Base-by-base conservation (phyloP, 1,140 invertebrate species). In the Calycopis cecrops region DNA sequence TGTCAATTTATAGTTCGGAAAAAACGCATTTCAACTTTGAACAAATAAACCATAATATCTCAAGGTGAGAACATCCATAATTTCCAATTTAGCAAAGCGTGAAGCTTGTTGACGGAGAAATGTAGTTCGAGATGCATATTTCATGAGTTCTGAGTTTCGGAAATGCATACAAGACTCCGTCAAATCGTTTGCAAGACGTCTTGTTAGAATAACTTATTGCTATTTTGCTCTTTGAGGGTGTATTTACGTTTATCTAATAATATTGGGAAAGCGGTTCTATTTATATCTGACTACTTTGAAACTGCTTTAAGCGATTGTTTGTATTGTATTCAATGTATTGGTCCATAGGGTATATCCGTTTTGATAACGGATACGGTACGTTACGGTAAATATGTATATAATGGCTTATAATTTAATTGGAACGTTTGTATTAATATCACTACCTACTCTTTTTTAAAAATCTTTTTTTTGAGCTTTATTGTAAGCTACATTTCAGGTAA, bases 61-160 rank as follows among this genome's bases (percentile, higher is more conserved):
- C 1, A 44, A 16, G 8, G 16, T 14, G 14, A 16, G 14, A 9
- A 44, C 40, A 44, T 44, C 17, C 9, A 44, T 44, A 44, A 51
- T 52, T 60, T 40, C 18, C 48, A 55, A 48, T 35, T 14, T 35
- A 48, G 12, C 51, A 40, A 12, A 60, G 40, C 34, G 37, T 49
- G 35, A 56, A 60, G 44, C 40, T 28, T 35, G 40, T 49, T 55
- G 48, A 51, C 59, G 50, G 35, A 50, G 51, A 49, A 42, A 55
- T 60, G 51, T 48, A 53, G 55, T 60, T 51, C 9, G 17, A 7
- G n/a, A 35, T 60, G 59, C 59, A 60, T 60, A 52, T 60, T 60
- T 35, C 53, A 60, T 60, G 59, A 60, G 53, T 18, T 55, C 40
- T 17, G 58, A 60, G 40, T 40, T 35, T 50, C 47, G 52, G 14